phyloP scores from a whole-genome alignment of 37 sponge, comb jelly and placozoan genomes.

The Spongia lamella region DNA sequence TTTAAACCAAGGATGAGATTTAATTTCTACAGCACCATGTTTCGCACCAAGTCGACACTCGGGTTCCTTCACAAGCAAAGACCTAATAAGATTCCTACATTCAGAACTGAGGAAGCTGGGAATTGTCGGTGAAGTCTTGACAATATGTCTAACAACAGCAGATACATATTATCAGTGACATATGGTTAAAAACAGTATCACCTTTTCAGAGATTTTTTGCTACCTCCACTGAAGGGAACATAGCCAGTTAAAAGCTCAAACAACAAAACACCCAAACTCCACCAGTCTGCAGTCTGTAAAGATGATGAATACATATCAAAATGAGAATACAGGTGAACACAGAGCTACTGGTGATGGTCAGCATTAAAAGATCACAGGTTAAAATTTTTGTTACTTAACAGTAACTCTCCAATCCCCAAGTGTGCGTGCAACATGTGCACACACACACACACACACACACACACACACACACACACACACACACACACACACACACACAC shows the following conservation, averaged over 20 bases:
- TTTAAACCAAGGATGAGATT: conserved; percentile 88
- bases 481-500: conserved; percentile 11
- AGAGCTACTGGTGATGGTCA: too few relatives aligned
- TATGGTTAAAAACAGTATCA: not conserved
- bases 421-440: too few relatives aligned
- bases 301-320: not conserved
- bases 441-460: conserved; percentile 3
- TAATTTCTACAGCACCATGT: conserved; percentile 74
- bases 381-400: too few relatives aligned
- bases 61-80: conserved; percentile 77
- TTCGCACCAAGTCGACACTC: conserved; percentile 67
- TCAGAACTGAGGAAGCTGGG: conserved; percentile 43
- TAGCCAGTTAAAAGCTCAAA: conserved; percentile 90
- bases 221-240: conserved; percentile 79
- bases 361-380: too few relatives aligned
- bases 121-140: conserved; percentile 53
- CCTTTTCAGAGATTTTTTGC: conserved; percentile 9
- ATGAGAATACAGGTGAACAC: too few relatives aligned
- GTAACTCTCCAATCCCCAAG: too few relatives aligned
- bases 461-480: conserved; percentile 1
- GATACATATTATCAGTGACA: not conserved
- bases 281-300: conserved; percentile 87
- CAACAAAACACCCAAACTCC: conserved; percentile 92
- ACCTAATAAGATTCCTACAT: conserved; percentile 46
- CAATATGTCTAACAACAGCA: conserved; percentile 65